Conservation (phyloP, 1,140 invertebrate genomes). For the Panagrolaimus sp. region DNA sequence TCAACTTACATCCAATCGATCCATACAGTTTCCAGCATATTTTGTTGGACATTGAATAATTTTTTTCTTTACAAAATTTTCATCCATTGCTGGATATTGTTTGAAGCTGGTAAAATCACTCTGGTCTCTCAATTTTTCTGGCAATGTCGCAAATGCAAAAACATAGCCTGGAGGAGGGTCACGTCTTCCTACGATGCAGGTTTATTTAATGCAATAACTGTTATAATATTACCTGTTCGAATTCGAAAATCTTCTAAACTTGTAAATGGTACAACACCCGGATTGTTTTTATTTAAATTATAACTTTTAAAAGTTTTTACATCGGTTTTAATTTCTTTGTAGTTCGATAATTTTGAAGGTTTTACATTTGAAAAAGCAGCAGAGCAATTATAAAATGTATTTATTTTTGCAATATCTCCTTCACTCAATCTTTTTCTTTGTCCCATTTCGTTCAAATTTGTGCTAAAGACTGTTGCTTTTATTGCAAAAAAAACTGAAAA, state of each 20-base stretch:
- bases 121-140: no score
- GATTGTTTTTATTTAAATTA: not conserved
- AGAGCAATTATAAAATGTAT: conserved; percentile 26
- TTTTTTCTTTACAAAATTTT: no score
- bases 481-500: not conserved
- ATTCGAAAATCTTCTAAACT: conserved; percentile 10
- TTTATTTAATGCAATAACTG: no score
- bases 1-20: conserved; percentile 1
- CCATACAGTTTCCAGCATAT: not conserved
- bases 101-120: no score
- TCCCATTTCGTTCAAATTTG: conserved; percentile 15
- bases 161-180: no score
- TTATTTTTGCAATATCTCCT: conserved; percentile 24
- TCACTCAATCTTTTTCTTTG: conserved; percentile 20
- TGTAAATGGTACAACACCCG: not conserved
- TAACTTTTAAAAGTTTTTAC: not conserved
- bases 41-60: not conserved
- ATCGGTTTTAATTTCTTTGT: no score
- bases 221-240: not conserved
- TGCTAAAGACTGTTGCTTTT: conserved; percentile 9
- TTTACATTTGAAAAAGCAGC: no score
- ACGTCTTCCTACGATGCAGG: no score
- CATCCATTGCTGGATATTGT: no score
- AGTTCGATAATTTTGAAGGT: no score
- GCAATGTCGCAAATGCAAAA: no score